Conservation (phyloP, 2,888 invertebrate species). For the Heliconius sara region DNA sequence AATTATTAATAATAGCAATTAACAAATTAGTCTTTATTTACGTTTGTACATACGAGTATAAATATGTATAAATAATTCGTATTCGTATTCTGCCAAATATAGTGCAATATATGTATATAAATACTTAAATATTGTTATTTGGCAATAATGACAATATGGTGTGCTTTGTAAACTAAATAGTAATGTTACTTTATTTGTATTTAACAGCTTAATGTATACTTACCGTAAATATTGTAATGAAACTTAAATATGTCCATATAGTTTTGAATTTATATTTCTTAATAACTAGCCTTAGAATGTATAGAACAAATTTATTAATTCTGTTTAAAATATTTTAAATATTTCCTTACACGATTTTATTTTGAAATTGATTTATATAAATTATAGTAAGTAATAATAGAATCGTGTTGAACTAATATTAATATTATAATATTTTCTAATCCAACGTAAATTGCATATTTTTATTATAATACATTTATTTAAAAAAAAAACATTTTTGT, state of each 20-base stretch:
- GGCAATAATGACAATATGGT: conserved; percentile 76
- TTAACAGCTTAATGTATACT: conserved; percentile 27
- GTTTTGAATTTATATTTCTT: conserved; percentile 15
- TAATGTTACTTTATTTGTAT: conserved; percentile 27
- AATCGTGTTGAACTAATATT: background rate
- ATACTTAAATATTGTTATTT: conserved; percentile 39
- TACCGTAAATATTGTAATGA: conserved; percentile 23
- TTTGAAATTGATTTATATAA: background rate
- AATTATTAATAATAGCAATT: background rate
- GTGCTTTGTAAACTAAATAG: conserved; percentile 72
- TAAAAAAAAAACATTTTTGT: background rate
- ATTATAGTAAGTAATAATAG: background rate
- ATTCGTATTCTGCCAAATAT: conserved; percentile 1
- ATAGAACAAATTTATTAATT: background rate
- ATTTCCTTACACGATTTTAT: background rate
- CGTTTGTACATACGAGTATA: background rate
- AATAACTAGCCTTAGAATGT: conserved; percentile 19
- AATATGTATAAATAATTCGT: background rate
- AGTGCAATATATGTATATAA: conserved; percentile 24
- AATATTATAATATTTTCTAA: conserved; percentile 8
- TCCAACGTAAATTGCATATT: conserved; percentile 12
- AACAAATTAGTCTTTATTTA: background rate
- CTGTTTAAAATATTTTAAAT: conserved; percentile 2
- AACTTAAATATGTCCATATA: conserved; percentile 28
- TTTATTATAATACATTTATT: conserved; percentile 13